These are phyloP conservation scores for Dicycla oo DNA, from an alignment of 2,888 invertebrate genomes.

Conservation along the genomic window DNA sequence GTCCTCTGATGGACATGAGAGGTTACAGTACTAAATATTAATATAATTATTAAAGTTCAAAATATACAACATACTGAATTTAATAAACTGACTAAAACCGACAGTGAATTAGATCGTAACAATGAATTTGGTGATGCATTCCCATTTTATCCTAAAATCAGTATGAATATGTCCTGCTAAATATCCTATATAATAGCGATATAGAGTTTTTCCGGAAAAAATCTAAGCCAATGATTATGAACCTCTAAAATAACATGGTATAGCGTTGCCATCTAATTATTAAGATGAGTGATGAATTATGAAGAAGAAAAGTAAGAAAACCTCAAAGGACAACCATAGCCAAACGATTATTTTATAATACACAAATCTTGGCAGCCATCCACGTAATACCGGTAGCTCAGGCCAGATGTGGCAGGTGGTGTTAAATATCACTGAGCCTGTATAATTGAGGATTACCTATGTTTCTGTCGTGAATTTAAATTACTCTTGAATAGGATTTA, in stretches of 20 bases:
- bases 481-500: slow-evolving; percentile 50
- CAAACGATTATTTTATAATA: slow-evolving; percentile 22
- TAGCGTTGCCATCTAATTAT: neutral
- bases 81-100: neutral
- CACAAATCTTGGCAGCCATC: slow-evolving; percentile 37
- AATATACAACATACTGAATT: neutral
- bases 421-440: slow-evolving; percentile 52
- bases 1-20: neutral
- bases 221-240: neutral
- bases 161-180: neutral
- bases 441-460: slow-evolving; percentile 54
- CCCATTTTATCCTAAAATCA: neutral
- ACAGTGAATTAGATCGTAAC: neutral
- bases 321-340: slow-evolving; percentile 13
- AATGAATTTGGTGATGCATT: neutral
- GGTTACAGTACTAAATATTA: neutral
- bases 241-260: neutral
- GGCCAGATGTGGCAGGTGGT: slow-evolving; percentile 45
- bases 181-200: neutral
- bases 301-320: too few species aligned
- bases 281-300: too few species aligned
- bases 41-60: too few species aligned
- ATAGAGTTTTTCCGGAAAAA: neutral
- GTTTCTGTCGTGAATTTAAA: slow-evolving; percentile 51
- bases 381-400: slow-evolving; percentile 38